A percentile compares a stretch with the other conserved stretches of the same genome.
phyloP scores from a whole-genome alignment of 2,888 invertebrate species.

The Charanyca ferruginea region DNA sequence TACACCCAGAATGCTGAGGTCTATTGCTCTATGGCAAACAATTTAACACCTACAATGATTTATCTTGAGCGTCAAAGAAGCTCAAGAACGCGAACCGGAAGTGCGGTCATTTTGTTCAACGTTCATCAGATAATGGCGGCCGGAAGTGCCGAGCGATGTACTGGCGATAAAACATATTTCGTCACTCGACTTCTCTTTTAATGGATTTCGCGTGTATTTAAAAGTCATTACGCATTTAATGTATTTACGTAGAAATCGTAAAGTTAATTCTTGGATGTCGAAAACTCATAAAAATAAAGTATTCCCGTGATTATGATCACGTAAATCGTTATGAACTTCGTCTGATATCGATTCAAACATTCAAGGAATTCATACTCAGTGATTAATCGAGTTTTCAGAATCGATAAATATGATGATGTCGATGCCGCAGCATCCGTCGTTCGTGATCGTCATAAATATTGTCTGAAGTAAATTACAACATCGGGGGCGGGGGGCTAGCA shows the following conservation, averaged over 20 bases:
- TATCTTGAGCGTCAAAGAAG: constrained; percentile 58
- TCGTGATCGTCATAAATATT: constrained; percentile 8
- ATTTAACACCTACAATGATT: constrained; percentile 20
- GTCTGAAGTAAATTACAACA: not conserved
- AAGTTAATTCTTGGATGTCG: constrained; percentile 54
- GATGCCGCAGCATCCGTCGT: constrained; percentile 31
- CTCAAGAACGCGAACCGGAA: constrained; percentile 68
- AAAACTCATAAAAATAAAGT: constrained; percentile 59
- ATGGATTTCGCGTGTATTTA: constrained; percentile 64
- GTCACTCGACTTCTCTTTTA: constrained; percentile 52
- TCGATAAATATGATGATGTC: constrained; percentile 50
- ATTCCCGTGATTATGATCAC: constrained; percentile 53
- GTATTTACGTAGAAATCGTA: constrained; percentile 55
- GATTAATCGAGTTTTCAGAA: constrained; percentile 57
- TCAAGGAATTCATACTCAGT: constrained; percentile 45
- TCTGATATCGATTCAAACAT: constrained; percentile 43
- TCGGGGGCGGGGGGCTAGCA: not conserved
- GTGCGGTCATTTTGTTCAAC: constrained; percentile 63
- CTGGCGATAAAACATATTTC: constrained; percentile 60
- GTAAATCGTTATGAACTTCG: constrained; percentile 37
- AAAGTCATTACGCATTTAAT: constrained; percentile 57
- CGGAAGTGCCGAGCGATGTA: constrained; percentile 68
- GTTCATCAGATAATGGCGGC: constrained; percentile 69
- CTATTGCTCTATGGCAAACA: too few relatives aligned
- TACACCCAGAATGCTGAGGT: too few relatives aligned